Base-by-base conservation (phyloP, 2,797 vertebrate species). In the Rhynchonycteris naso region DNA sequence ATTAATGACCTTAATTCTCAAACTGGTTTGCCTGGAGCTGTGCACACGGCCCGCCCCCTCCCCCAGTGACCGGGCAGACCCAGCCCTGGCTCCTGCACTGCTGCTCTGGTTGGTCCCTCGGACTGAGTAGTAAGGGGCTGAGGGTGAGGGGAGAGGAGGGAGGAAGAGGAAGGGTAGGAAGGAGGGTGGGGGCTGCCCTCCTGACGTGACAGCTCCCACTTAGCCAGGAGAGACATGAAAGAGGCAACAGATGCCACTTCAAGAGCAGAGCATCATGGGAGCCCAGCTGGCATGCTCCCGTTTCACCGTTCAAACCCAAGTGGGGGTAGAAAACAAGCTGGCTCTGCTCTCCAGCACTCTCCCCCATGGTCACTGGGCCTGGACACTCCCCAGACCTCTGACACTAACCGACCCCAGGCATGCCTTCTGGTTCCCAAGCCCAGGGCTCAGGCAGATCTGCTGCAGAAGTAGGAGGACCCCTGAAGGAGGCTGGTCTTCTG, bases 1-100 rank as follows among this genome's bases (percentile, higher is more conserved):
- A 99, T 99, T 99, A 99, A 99, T 99, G 99, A 99, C 99, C 99
- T 99, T 99, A 99, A 99, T 99, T 99, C 99, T 99, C 99, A 99
- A 99, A 99, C 99, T 99, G 99, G 99, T 99, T 99, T 99, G 99
- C 99, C 99, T 99, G 99, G 99, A 99, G 99, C 99, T 98, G 98
- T 98, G 99, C 99, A 98, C 99, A 99, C 99, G 98, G 99, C 99
- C 98, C 98, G 91, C 81, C 95, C 92, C 97, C 95, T 96, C 88
- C 97, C 93, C 71, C 95, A 92, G 91, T 94, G 96, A 94, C 93
- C 88, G 19, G 80, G 98, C 98, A 98, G 98, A 98, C 98, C 98
- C 97, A 98, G 98, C 98, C 98, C 98, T 97, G 97, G 98, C 98
- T 98, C 98, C 98, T 97, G 98, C 89, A 95, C 58, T 7, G 75